Evolutionary conservation across 2,113 vertebrate genomes (phyloP).

Genomic region (Seriola dumerili): DNA sequence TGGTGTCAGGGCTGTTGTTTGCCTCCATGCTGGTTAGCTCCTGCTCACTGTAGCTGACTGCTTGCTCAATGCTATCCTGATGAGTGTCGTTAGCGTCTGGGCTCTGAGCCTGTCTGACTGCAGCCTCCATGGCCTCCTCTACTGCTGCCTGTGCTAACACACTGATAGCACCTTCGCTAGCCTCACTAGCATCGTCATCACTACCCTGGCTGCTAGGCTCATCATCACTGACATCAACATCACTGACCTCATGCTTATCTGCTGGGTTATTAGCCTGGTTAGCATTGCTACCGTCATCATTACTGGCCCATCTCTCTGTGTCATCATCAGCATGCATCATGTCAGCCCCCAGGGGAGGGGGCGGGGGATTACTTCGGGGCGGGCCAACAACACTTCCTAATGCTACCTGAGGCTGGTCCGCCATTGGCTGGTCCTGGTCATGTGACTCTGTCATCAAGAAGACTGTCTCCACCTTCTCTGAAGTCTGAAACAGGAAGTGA

Average conservation of each 20-base stretch:
- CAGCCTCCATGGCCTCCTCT: conserved; percentile 55
- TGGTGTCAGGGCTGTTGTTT: conserved; percentile 2
- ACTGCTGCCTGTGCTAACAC: conserved; percentile 65
- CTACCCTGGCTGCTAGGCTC: conserved; percentile 39
- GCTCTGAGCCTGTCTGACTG: conserved; percentile 31
- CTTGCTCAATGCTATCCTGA: conserved; percentile 35
- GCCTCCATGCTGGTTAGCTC: not conserved
- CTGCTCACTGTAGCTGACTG: not conserved
- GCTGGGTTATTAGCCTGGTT: not conserved
- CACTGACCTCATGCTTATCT: conserved; percentile 7
- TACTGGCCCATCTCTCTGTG: conserved; percentile 22
- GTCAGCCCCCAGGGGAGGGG: conserved; percentile 34
- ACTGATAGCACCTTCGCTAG: conserved; percentile 71
- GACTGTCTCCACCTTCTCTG: conserved; percentile 65
- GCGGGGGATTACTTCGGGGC: conserved; percentile 31
- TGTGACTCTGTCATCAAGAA: conserved; percentile 49
- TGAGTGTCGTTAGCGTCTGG: not conserved
- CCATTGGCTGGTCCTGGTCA: conserved; percentile 52
- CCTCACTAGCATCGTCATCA: conserved; percentile 44
- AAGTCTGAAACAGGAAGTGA: conserved; percentile 64
- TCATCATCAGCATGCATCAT: conserved; percentile 36
- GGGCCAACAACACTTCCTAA: conserved; percentile 31
- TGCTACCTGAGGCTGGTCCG: conserved; percentile 65
- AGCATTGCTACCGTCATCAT: conserved; percentile 18
- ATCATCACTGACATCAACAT: conserved; percentile 45